Evolutionary conservation across 2,113 vertebrate species (phyloP), one percentile per base, ranked within the genome.

Genomic region (Phodopus roborovskii): DNA sequence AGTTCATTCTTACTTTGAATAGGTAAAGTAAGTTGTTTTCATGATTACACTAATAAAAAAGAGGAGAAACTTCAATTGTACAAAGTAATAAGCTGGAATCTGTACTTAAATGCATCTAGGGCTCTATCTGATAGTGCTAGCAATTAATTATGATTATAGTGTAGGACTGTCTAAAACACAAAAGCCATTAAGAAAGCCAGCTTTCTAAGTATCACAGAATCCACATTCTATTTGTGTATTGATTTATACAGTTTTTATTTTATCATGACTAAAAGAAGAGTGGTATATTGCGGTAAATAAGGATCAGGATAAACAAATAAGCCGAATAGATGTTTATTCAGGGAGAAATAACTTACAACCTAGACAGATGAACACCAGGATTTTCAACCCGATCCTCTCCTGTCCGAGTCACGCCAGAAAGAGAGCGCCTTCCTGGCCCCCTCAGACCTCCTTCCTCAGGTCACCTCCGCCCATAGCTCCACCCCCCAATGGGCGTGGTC

Each of bases 141-240:
- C 60, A 97, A 95, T 95, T 96, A 97, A 95, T 95, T 92, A 50
- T 87, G 90, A 97, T 94, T 96, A 83, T 36, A 74, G 28, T 68
- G 62, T 91, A 73, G 88, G 30, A 91, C 28, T 96, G 60, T 79
- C 53, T 94, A 73, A 85, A 24, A 86, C 53, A 28, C 92, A 56
- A 15, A 86, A 58, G 28, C 60, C n/a, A n/a, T n/a, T 94, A 50
- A 30, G 53, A 88, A 20, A 92, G 45, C 42, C 30, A 91, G 30
- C 78, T 93, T 88, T 60, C 22, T 92, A 77, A 91, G 93, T 68
- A 60, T 15, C 13, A 39, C 2, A 64, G 30, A 26, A 68, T 22
- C 12, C 28, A 45, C 19, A 68, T 86, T 89, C 6, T 22, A 50
- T 15, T 68, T 48, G 4, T 77, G 2, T 28, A n/a, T 39, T 73